phyloP scores from a whole-genome alignment of 35 echinoderm and acorn worm genomes.

The Stichopus chloronotus region DNA sequence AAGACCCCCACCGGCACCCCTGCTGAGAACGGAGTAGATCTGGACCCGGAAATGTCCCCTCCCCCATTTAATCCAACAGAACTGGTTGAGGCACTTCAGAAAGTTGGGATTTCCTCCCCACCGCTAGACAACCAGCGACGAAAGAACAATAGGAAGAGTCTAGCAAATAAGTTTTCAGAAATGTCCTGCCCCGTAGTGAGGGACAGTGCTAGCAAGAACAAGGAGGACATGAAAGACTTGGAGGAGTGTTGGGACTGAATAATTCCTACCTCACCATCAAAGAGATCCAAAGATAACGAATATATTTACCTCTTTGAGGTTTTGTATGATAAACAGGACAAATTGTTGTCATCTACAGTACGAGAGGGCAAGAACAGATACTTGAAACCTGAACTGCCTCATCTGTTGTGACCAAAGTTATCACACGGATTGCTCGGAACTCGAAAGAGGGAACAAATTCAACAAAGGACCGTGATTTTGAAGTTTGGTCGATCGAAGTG shows the following conservation, averaged over 20 bases:
- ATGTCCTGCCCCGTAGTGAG: not conserved
- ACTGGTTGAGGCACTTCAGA: slow-evolving; percentile 21
- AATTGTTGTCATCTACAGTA: not conserved
- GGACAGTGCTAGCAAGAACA: not conserved
- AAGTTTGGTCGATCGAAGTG: too few species aligned
- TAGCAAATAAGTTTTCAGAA: slow-evolving; percentile 16
- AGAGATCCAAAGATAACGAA: not conserved
- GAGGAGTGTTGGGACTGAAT: slow-evolving; percentile 5
- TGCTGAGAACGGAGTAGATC: not conserved
- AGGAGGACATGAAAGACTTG: slow-evolving; percentile 16
- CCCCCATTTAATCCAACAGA: slow-evolving; percentile 32
- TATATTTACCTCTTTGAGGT: not conserved
- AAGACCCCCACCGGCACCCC: not conserved
- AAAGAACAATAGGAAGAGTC: slow-evolving; percentile 1
- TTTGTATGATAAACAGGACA: not conserved
- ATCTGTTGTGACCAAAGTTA: too few species aligned
- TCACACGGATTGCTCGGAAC: too few species aligned
- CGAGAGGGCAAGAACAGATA: not conserved
- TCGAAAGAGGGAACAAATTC: too few species aligned
- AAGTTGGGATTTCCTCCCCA: not conserved
- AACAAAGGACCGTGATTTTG: too few species aligned
- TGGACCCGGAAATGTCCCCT: slow-evolving; percentile 11
- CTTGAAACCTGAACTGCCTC: too few species aligned
- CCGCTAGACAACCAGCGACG: not conserved
- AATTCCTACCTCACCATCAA: not conserved